Evolutionary conservation across 2,797 vertebrate genomes (phyloP), one percentile per base, ranked within the genome.

Genomic region (Epinephelus awoara): DNA sequence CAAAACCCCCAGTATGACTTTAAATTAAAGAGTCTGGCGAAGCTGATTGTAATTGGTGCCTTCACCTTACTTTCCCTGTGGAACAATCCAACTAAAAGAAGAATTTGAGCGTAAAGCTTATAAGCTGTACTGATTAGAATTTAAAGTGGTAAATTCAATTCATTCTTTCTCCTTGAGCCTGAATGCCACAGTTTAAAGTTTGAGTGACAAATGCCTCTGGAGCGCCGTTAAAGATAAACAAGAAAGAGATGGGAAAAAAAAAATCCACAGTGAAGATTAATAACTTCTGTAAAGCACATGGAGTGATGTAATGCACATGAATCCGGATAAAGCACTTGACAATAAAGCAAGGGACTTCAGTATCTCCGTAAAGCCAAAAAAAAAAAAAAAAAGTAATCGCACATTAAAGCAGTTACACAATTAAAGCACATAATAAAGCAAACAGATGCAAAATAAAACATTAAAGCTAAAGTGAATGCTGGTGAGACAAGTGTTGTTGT

Each of bases 211-310:
- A 79, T 52, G 72, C 29, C 65, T 67, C 25, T 49, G 50, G 52
- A 21, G 46, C 44, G 51, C 18, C 2, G 8, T 50, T 29, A 59
- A 17, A 61, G 42, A 61, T 75, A 78, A 91, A 85, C 72, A 80
- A 29, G 34, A 69, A 80, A 29, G 34, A 72, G 17, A 77, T 74
- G 72, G 29, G 62, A 15, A 47, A 54, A 23, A 54, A 23, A 64
- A 64, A 67, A 51, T n/a, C 19, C 56, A 75, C 49, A 77, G 63
- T 55, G 34, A 55, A 34, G 67, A 54, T 42, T 46, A n/a, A 15
- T 78, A 72, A 52, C 57, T 4, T 69, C 67, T 61, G 54, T 78
- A 74, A 78, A 84, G 51, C 79, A 79, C 72, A 76, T 23, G 17
- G 8, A 87, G n/a, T 47, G 15, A 78, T 15, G 38, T 29, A 72